Conservation (phyloP, 2,888 invertebrate genomes). For the Cheilosia vulpina region DNA sequence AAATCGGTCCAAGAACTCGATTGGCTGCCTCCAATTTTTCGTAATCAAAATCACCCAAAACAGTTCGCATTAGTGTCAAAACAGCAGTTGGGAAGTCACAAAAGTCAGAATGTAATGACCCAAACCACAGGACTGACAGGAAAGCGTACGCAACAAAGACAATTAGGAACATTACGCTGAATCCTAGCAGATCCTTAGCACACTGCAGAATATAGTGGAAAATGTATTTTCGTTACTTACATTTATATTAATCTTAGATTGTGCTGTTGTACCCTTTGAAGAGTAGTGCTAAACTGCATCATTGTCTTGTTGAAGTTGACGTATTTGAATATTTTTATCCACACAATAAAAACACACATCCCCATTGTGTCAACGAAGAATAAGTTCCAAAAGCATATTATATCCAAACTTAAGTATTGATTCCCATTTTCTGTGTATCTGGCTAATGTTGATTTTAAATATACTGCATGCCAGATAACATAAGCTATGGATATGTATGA, state of each 20-base stretch:
- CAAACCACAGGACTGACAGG: conserved; percentile 72
- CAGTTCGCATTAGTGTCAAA: conserved; percentile 63
- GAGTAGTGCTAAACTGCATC: conserved; percentile 59
- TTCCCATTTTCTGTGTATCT: background rate
- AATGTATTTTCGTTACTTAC: background rate
- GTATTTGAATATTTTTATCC: conserved; percentile 74
- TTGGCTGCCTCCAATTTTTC: background rate
- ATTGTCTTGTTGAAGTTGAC: conserved; percentile 76
- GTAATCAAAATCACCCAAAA: conserved; percentile 62
- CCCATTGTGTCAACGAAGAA: conserved; percentile 63
- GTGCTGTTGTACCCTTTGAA: conserved; percentile 50
- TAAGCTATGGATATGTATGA: conserved; percentile 25
- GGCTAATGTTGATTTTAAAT: conserved; percentile 11
- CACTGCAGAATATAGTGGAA: conserved; percentile 49
- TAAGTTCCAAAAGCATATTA: conserved; percentile 15
- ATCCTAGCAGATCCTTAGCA: conserved; percentile 71
- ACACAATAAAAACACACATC: conserved; percentile 66
- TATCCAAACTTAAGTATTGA: conserved; percentile 66
- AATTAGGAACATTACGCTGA: conserved; percentile 64
- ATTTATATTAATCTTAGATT: background rate
- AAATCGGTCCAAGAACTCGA: conserved; percentile 30
- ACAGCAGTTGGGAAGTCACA: conserved; percentile 37
- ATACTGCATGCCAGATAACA: conserved; percentile 17
- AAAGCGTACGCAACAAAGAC: conserved; percentile 71
- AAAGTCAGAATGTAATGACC: conserved; percentile 51